Evolutionary conservation across 2,888 invertebrate species (phyloP).

Genomic region (Rugalucina vietnamica): DNA sequence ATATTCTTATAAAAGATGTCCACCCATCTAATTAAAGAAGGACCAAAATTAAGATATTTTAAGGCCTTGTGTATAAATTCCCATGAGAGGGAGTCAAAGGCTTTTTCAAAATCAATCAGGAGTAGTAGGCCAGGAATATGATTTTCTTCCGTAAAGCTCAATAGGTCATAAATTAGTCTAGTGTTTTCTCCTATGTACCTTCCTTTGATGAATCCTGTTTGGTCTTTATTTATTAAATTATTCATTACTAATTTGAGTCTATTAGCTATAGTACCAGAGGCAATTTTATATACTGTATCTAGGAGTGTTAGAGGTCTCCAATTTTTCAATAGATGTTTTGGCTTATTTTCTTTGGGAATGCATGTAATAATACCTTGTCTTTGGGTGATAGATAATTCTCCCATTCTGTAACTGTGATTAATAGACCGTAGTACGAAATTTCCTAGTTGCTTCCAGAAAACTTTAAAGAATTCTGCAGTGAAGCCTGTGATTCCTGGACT

Average conservation of each 20-base stretch:
- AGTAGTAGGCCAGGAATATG: not conserved
- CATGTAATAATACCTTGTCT: not conserved
- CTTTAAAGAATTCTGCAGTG: not conserved
- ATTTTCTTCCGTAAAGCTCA: too few relatives aligned
- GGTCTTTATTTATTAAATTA: not conserved
- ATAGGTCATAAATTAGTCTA: not conserved
- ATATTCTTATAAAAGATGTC: not conserved
- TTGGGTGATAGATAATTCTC: not conserved
- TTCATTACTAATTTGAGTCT: not conserved
- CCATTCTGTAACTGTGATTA: not conserved
- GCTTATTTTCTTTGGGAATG: conserved; percentile 8
- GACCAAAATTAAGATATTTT: not conserved
- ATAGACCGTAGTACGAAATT: not conserved
- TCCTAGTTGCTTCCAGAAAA: not conserved
- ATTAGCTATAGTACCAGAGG: conserved; percentile 4
- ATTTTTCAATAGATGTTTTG: conserved; percentile 15
- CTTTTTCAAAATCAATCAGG: conserved; percentile 20
- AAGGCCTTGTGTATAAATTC: too few relatives aligned
- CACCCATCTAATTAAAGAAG: not conserved
- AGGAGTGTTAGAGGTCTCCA: conserved; percentile 22
- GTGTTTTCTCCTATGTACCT: conserved; percentile 11
- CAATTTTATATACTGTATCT: conserved; percentile 10
- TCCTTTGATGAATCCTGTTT: not conserved
- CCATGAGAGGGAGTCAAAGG: conserved; percentile 27
- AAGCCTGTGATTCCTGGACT: not conserved